phyloP scores from a whole-genome alignment of 2,888 invertebrate species.

The Dicranocentrus wangi region DNA sequence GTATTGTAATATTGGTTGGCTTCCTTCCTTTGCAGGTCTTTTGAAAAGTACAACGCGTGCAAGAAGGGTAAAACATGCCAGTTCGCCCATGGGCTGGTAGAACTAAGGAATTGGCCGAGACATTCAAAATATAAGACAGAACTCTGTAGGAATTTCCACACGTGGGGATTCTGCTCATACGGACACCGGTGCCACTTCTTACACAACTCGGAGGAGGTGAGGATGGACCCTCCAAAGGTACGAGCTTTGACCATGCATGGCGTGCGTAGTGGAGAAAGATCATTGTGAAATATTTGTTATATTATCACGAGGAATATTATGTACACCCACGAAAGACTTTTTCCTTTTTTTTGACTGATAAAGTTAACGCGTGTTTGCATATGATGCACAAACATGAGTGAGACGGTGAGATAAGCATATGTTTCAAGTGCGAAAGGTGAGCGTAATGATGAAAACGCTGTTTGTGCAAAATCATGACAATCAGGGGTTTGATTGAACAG shows the following conservation, averaged over 20 bases:
- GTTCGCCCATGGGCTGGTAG: constrained; percentile 96
- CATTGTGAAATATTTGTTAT: neutral
- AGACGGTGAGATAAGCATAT: too few species aligned
- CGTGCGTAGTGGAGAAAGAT: too few species aligned
- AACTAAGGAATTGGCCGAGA: constrained; percentile 92
- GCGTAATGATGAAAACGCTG: neutral
- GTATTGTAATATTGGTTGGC: neutral
- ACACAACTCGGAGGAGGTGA: constrained; percentile 83
- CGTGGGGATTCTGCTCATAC: constrained; percentile 97
- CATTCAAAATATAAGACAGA: constrained; percentile 99
- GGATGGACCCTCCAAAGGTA: too few species aligned
- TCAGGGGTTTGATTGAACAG: too few species aligned
- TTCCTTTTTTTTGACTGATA: too few species aligned
- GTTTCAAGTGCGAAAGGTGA: constrained; percentile 1
- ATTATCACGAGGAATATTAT: neutral
- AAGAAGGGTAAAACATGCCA: constrained; percentile 99
- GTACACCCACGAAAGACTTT: neutral
- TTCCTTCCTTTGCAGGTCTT: constrained; percentile 78
- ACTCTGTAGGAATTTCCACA: constrained; percentile 95
- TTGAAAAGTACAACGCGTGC: constrained; percentile 95
- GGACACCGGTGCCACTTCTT: constrained; percentile 98
- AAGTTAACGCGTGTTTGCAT: neutral
- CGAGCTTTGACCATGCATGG: too few species aligned
- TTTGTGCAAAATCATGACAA: constrained; percentile 6
- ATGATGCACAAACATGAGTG: too few species aligned